Conservation (phyloP, 2,797 vertebrate species). For the Hyperoplus immaculatus region DNA sequence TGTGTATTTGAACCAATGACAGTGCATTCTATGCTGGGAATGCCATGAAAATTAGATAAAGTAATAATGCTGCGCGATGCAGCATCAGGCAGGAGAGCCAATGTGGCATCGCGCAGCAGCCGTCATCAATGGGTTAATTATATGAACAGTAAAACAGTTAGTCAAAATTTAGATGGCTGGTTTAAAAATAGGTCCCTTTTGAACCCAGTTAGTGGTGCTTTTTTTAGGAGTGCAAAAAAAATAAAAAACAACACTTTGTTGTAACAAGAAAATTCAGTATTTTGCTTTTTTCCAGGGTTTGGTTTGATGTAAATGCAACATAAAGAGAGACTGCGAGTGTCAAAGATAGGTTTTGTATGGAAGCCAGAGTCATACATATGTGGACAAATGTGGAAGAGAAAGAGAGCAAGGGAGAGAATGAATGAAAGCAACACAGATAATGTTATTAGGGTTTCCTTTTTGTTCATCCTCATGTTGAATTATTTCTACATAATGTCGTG, state of each 20-base stretch:
- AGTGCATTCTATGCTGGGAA: too few species aligned
- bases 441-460: slow-evolving; percentile 56
- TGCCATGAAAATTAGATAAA: too few species aligned
- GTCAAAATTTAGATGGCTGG: neutral
- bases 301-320: slow-evolving; percentile 35
- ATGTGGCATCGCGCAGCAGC: too few species aligned
- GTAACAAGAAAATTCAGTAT: neutral
- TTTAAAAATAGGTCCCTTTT: neutral
- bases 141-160: neutral
- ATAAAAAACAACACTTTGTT: neutral
- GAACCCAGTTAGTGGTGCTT: neutral
- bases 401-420: slow-evolving; percentile 31
- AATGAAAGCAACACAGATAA: slow-evolving; percentile 55
- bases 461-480: slow-evolving; percentile 46
- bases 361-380: slow-evolving; percentile 37
- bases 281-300: slow-evolving; percentile 11
- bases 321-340: slow-evolving; percentile 27
- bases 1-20: too few species aligned
- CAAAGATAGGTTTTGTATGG: slow-evolving; percentile 39
- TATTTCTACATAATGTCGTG: slow-evolving; percentile 43
- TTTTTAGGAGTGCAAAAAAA: too few species aligned
- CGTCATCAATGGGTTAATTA: too few species aligned
- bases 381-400: slow-evolving; percentile 37
- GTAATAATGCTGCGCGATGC: too few species aligned
- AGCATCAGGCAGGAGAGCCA: too few species aligned